Base-by-base conservation (phyloP, 2,797 vertebrate genomes). In the Leuciscus waleckii region DNA sequence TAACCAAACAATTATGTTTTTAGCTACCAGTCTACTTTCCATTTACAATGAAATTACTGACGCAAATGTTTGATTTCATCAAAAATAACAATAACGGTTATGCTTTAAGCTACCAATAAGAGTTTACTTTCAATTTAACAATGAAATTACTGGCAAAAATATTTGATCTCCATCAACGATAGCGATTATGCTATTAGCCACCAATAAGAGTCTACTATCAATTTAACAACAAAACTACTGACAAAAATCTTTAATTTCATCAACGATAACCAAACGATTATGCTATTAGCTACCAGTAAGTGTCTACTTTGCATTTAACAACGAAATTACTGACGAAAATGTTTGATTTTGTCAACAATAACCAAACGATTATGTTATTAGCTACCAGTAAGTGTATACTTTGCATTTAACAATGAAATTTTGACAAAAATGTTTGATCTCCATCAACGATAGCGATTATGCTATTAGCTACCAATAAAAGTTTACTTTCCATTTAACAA, bases 31-130 rank as follows among this genome's bases (percentile, higher is more conserved):
- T 37, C 0, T 26, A 58, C 13, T 39, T 23, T 58, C 3, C 13
- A 26, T 77, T 61, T 41, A 61, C 14, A 41, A 2, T 0, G 4
- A 8, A 10, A 4, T 26, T 58, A 37, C 11, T 56, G 35, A 39
- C 0, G 1, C 0, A 41, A 41, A 70, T 41, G 6, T 43, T 7
- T 7, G 5, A 70, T 70, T n/a, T 16, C 0, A 0, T 23, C 5
- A 70, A 39, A 0, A 4, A 37, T 21, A 11, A 5, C 6, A 0
- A n/a, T 23, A 23, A 19, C 3, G 7, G 8, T 58, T 58, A 9
- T 10, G 21, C 4, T 41, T 29, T 70, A 0, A 26, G 8, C 23
- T 70, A 29, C 9, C 19, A 21, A 4, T 68, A 10, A 4, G 7
- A 2, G 26, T 74, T 2, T 32, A 35, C 1, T 35, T 3, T 23